Conservation (phyloP, 92 coral and sea anemone genomes). For the Diadumene lineata region DNA sequence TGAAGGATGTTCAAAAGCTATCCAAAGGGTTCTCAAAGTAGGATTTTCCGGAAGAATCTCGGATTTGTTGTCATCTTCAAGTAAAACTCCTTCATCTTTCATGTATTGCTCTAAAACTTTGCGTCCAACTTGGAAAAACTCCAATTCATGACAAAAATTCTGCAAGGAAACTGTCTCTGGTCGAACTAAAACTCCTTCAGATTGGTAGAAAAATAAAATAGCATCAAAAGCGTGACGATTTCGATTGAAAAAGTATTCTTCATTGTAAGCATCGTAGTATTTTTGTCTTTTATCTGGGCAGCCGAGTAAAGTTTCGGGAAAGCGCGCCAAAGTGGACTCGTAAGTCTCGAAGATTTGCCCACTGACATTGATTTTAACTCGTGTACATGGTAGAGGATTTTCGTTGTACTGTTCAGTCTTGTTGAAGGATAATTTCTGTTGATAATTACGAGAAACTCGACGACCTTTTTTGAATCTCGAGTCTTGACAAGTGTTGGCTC, state of each 20-base stretch:
- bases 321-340: conserved; percentile 78
- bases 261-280: conserved; percentile 64
- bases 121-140: conserved; percentile 77
- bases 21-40: conserved; percentile 57
- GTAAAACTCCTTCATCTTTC: conserved; percentile 61
- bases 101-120: conserved; percentile 61
- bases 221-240: conserved; percentile 92
- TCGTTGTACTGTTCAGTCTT: conserved; percentile 18
- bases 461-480: conserved; percentile 1
- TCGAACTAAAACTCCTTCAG: conserved; percentile 79
- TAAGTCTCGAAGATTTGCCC: conserved; percentile 82
- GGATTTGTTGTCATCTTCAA: conserved; percentile 41
- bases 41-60: conserved; percentile 44
- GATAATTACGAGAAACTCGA: conserved; percentile 18
- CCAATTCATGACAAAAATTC: conserved; percentile 79
- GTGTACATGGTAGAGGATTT: conserved; percentile 1
- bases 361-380: conserved; percentile 77
- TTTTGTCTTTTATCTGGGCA: conserved; percentile 58
- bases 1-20: conserved; percentile 81
- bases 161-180: conserved; percentile 78
- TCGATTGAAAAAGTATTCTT: conserved; percentile 85
- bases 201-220: conserved; percentile 90
- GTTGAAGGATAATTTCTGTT: conserved; percentile 7
- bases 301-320: conserved; percentile 85
- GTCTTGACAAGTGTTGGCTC: conserved; percentile 43